These are phyloP conservation scores for Halictus rubicundus DNA, from an alignment of 1,140 invertebrate species.

Conservation along the genomic window DNA sequence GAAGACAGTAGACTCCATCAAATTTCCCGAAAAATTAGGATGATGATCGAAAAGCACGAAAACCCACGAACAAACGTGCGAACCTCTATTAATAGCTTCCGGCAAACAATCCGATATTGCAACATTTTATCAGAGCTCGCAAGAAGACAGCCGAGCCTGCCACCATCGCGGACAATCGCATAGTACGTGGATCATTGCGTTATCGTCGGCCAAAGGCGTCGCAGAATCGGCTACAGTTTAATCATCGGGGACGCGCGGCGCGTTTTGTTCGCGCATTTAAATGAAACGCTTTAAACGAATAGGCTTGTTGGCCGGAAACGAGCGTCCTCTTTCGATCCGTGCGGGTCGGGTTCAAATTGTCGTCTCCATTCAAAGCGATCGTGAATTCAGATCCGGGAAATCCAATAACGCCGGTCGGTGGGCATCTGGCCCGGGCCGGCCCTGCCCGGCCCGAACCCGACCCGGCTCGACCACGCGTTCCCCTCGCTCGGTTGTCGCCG, in stretches of 20 bases:
- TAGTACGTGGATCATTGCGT: background rate
- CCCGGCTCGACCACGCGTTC: background rate
- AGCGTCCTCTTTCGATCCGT: no score
- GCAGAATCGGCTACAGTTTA: background rate
- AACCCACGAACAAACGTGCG: no score
- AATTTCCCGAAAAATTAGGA: no score
- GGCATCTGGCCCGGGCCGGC: no score
- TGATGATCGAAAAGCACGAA: no score
- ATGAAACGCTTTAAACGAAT: slow-evolving; percentile 37
- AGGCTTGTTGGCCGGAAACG: slow-evolving; percentile 23
- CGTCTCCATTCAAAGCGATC: slow-evolving; percentile 40
- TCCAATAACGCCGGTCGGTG: slow-evolving; percentile 26
- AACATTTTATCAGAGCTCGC: no score
- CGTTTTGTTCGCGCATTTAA: slow-evolving; percentile 17
- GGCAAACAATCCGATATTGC: no score
- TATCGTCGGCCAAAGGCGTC: background rate
- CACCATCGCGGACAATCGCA: no score
- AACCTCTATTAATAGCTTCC: no score
- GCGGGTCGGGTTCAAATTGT: slow-evolving; percentile 1
- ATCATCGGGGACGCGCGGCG: background rate
- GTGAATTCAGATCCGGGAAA: slow-evolving; percentile 37
- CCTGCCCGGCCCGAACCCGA: no score
- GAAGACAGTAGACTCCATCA: no score
- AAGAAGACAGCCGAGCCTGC: no score
- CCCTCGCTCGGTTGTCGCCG: slow-evolving; percentile 24